Evolutionary conservation across 1,140 invertebrate species (phyloP), one percentile per base, ranked within the genome.

Genomic region (Trinorchestia longiramus): DNA sequence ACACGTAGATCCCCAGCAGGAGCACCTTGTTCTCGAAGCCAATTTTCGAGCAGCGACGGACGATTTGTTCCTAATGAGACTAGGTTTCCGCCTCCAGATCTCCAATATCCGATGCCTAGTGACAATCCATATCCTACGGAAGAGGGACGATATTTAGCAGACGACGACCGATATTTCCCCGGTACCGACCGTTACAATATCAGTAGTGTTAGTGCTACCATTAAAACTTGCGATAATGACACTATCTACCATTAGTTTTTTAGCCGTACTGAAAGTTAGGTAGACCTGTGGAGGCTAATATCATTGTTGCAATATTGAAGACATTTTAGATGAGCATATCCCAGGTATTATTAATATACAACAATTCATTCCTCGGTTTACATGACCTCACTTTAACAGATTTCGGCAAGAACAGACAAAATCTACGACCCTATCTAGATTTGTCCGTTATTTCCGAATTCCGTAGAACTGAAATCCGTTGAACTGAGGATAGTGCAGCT

Each of bases 41-140:
- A 43, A 90, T 90, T 90, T 90, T 90, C 88, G n/a, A 42, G 41
- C 43, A 41, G 43, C 88, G 88, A 90, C n/a, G 88, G 88, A 43
- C 88, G 88, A 90, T 90, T 90, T 90, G n/a, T 90, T 90, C 43
- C 88, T 90, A 90, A 90, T 90, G 88, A 90, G 88, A 90, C 3
- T 41, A 41, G 23, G 43, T 90, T 90, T 90, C 88, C 88, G 88
- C n/a, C 88, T 41, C 88, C 41, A 90, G 88, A 90, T 28, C 62
- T 23, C 62, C 62, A 77, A 77, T 77, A 77, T 77, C 62, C 62
- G 62, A 77, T 77, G 62, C 1, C 62, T 77, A 77, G 28, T 77
- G 88, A 90, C 88, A 90, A 90, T 43, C 88, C 88, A 90, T 90
- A 90, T 90, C 88, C 88, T 42, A 36, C 4, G n/a, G 41, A 90